Evolutionary conservation across 2,797 vertebrate genomes (phyloP).

Genomic region (Leptodactylus fallax): DNA sequence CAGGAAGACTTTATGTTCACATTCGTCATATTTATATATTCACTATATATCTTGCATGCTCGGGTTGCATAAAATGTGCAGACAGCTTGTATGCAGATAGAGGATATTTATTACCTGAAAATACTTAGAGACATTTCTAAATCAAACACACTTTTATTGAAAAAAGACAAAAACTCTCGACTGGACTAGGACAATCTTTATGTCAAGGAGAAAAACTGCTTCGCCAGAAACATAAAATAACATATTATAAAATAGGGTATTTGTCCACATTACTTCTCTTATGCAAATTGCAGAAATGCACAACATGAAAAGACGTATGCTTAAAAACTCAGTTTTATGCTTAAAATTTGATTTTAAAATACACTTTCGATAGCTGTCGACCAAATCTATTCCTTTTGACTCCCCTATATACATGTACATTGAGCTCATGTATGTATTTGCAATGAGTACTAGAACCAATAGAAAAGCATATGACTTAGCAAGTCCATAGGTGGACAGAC

Average conservation of each 20-base stretch:
- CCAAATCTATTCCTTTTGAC: too few relatives aligned
- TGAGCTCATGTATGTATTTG: too few relatives aligned
- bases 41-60: conserved; percentile 47
- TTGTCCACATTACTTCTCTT: neutral
- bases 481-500: too few relatives aligned
- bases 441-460: too few relatives aligned
- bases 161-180: conserved; percentile 22
- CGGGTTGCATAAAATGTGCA: conserved; percentile 45
- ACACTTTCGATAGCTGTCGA: too few relatives aligned
- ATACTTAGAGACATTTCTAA: conserved; percentile 46
- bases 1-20: conserved; percentile 48
- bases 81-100: conserved; percentile 53
- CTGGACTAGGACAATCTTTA: conserved; percentile 10
- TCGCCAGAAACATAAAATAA: neutral
- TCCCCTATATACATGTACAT: too few relatives aligned
- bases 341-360: too few relatives aligned
- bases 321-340: too few relatives aligned
- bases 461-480: too few relatives aligned
- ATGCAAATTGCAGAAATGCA: neutral
- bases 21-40: conserved; percentile 56
- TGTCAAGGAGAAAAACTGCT: neutral
- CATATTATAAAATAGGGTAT: neutral
- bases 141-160: conserved; percentile 35
- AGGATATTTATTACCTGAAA: conserved; percentile 51
- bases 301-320: too few relatives aligned